phyloP scores from a whole-genome alignment of 2,113 vertebrate species.

The Dascyllus trimaculatus region DNA sequence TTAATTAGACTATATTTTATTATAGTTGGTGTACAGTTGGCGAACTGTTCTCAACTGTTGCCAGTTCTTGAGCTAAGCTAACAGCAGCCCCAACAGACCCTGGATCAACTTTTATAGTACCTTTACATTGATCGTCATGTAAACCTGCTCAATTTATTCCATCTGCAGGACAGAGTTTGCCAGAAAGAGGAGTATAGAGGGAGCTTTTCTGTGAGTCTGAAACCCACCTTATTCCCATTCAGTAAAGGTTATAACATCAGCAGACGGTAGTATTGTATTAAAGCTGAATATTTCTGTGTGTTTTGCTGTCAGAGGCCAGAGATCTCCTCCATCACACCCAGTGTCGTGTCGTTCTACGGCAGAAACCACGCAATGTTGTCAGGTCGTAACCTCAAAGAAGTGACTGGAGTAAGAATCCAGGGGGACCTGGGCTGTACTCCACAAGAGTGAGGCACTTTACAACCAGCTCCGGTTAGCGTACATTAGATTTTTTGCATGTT shows the following conservation, averaged over 20 bases:
- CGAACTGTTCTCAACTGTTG: too few species aligned
- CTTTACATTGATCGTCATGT: neutral
- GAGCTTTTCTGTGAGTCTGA: conserved; percentile 54
- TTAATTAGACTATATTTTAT: too few species aligned
- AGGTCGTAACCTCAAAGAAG: conserved; percentile 87
- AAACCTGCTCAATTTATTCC: neutral
- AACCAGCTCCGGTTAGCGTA: neutral
- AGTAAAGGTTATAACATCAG: neutral
- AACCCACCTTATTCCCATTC: neutral
- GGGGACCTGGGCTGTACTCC: conserved; percentile 83
- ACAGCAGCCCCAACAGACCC: too few species aligned
- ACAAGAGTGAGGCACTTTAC: conserved; percentile 68
- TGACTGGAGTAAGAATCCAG: conserved; percentile 85
- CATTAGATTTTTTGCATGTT: too few species aligned
- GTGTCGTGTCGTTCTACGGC: conserved; percentile 88
- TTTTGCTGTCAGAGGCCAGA: conserved; percentile 80
- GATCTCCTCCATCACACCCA: conserved; percentile 86
- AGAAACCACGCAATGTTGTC: conserved; percentile 86
- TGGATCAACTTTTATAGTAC: neutral
- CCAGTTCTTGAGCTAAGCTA: too few species aligned
- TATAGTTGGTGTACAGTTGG: too few species aligned
- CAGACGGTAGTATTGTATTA: neutral
- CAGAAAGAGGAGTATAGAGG: neutral
- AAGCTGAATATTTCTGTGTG: conserved; percentile 22
- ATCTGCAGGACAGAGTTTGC: conserved; percentile 56